Conservation (phyloP, 2,113 vertebrate genomes). For the Eurypyga helias region DNA sequence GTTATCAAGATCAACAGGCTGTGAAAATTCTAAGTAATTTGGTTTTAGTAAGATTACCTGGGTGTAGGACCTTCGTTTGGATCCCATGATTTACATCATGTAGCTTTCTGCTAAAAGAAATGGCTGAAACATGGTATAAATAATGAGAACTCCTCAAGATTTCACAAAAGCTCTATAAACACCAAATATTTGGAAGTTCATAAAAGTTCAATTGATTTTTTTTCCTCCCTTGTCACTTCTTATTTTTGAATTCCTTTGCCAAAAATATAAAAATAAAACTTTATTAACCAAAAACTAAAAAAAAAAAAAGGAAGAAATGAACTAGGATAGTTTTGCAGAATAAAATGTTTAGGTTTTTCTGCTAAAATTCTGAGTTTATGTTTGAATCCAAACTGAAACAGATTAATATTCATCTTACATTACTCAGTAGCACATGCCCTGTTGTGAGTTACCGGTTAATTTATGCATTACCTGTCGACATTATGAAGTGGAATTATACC, state of each 20-base stretch:
- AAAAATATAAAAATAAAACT: neutral
- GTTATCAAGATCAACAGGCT: neutral
- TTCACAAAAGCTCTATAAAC: neutral
- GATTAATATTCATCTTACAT: neutral
- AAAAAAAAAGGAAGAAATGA: fast-evolving
- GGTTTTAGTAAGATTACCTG: neutral
- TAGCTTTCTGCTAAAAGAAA: neutral
- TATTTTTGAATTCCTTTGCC: neutral
- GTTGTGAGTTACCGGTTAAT: neutral
- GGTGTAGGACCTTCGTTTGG: neutral
- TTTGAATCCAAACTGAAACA: neutral
- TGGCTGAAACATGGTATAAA: neutral
- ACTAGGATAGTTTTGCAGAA: neutral
- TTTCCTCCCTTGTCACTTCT: neutral
- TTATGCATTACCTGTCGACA: neutral
- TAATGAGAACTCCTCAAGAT: neutral
- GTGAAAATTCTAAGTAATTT: neutral
- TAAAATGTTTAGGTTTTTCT: neutral
- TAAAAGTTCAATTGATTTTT: neutral
- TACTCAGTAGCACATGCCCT: neutral
- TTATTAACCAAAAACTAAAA: neutral
- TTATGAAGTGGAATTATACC: conserved; percentile 1
- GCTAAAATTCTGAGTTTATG: neutral
- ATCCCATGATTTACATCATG: neutral
- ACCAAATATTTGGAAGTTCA: neutral